A percentile compares a stretch with the other conserved stretches of the same genome.
These are phyloP conservation scores for Leptopterna dolabrata DNA, from an alignment of 2,888 invertebrate species.

Conservation along the genomic window DNA sequence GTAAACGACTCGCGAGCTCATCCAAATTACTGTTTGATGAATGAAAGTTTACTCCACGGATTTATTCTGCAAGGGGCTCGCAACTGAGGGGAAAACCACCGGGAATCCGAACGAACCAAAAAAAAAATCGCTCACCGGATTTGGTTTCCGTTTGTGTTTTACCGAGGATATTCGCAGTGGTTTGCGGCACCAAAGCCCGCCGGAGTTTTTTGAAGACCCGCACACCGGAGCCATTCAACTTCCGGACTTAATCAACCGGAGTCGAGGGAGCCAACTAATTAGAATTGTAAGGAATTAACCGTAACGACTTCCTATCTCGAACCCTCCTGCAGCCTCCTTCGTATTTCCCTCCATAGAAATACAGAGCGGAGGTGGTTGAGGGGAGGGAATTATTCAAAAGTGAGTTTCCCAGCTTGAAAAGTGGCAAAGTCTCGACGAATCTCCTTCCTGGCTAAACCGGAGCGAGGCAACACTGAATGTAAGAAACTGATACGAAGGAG, in stretches of 20 bases:
- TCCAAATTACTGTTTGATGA: background rate
- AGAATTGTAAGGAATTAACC: constrained; percentile 11
- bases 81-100: background rate
- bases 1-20: background rate
- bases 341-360: background rate
- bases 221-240: background rate
- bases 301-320: background rate
- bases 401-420: background rate
- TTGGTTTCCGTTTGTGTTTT: background rate
- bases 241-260: constrained; percentile 6
- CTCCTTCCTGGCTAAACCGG: too few relatives aligned
- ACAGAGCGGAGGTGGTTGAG: too few relatives aligned
- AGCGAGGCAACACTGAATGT: too few relatives aligned
- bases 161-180: background rate
- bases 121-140: background rate
- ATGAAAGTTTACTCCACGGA: background rate
- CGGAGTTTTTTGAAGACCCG: background rate
- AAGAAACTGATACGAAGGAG: too few relatives aligned
- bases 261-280: background rate
- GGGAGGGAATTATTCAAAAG: background rate
- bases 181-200: background rate
- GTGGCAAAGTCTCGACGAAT: background rate
- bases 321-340: background rate
- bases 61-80: background rate
- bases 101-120: background rate